phyloP scores from a whole-genome alignment of 2,113 vertebrate genomes.

The Pituophis catenifer region DNA sequence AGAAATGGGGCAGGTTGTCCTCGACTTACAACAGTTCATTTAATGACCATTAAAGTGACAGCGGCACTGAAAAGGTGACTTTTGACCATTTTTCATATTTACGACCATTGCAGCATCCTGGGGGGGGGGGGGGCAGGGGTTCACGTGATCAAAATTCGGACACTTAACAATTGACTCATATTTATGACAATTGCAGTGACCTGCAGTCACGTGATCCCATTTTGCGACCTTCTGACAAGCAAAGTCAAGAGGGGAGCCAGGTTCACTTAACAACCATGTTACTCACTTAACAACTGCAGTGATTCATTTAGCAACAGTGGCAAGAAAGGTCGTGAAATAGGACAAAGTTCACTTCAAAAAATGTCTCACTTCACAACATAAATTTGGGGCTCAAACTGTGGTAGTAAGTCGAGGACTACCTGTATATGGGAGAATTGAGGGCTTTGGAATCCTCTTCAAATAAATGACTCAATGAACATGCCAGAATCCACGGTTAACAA shows the following conservation, averaged over 20 bases:
- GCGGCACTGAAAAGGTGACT: not conserved
- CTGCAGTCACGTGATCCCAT: not conserved
- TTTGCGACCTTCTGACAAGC: not conserved
- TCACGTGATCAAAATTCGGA: not conserved
- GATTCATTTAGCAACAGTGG: not conserved
- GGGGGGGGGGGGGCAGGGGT: no score
- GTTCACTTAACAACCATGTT: not conserved
- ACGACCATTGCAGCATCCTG: not conserved
- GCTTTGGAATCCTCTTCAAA: not conserved
- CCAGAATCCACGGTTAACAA: not conserved
- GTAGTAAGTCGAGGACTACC: not conserved
- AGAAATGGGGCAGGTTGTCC: not conserved
- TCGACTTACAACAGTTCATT: not conserved
- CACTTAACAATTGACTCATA: not conserved
- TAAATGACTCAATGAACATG: not conserved
- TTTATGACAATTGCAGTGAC: not conserved
- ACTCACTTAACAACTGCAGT: not conserved
- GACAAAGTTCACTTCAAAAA: not conserved
- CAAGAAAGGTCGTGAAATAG: not conserved
- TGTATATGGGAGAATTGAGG: not conserved
- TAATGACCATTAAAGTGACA: not conserved
- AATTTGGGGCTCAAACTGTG: not conserved
- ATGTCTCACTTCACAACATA: not conserved
- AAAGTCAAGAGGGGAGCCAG: not conserved
- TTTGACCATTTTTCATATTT: not conserved